These are phyloP conservation scores for Artibeus lituratus DNA, from an alignment of 2,797 vertebrate species.

Conservation along the genomic window DNA sequence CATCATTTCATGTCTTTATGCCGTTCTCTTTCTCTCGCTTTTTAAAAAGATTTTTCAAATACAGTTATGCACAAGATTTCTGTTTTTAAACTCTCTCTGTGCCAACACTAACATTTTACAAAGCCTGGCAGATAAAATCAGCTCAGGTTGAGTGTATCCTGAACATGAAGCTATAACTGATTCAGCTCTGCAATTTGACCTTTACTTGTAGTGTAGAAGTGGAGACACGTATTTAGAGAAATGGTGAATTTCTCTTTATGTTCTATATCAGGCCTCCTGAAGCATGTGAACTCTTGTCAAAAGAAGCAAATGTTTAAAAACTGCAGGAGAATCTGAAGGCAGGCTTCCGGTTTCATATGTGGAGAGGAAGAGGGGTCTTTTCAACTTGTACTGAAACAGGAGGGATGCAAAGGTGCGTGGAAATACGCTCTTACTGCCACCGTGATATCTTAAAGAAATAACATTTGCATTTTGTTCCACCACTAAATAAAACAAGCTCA, in stretches of 20 bases:
- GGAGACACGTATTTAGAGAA: background rate
- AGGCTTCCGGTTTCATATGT: slow-evolving; percentile 53
- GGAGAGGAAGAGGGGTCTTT: slow-evolving; percentile 47
- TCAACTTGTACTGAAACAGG: slow-evolving; percentile 33
- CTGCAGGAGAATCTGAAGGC: slow-evolving; percentile 35
- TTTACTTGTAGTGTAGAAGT: slow-evolving; percentile 65
- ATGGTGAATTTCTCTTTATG: background rate
- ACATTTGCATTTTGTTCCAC: slow-evolving; percentile 54
- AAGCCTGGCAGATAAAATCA: slow-evolving; percentile 81
- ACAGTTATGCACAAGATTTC: slow-evolving; percentile 62
- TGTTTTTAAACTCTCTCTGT: slow-evolving; percentile 57
- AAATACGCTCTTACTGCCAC: slow-evolving; percentile 29
- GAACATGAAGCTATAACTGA: slow-evolving; percentile 61
- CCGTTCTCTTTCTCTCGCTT: background rate
- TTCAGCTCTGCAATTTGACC: slow-evolving; percentile 78
- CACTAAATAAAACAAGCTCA: slow-evolving; percentile 46
- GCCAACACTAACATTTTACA: slow-evolving; percentile 69
- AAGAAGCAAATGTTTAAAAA: slow-evolving; percentile 34
- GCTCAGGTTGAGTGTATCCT: slow-evolving; percentile 58
- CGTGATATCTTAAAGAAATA: slow-evolving; percentile 46
- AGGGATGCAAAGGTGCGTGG: background rate
- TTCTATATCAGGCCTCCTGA: background rate
- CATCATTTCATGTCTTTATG: background rate
- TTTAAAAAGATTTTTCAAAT: background rate
- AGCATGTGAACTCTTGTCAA: background rate